Evolutionary conservation across 2,888 invertebrate species (phyloP), one percentile per base, ranked within the genome.

Genomic region (Trachelus iudaicus): DNA sequence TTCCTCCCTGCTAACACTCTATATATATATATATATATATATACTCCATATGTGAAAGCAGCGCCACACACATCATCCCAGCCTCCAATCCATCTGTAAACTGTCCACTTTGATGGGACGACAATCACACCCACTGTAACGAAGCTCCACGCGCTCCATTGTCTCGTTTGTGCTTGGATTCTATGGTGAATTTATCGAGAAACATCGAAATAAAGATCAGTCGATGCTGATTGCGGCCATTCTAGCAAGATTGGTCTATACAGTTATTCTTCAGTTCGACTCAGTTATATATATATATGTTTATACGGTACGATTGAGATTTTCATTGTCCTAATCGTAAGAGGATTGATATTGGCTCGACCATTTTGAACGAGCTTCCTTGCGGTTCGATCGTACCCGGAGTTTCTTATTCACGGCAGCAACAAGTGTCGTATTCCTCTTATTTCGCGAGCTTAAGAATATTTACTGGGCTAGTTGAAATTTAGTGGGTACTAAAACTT

Each of bases 61-160:
- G 2, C 23, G 23, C 56, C 56, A 23, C 56, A 56, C 56, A 56
- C 56, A 56, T 56, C 23, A 56, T 56, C 56, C 56, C 56, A 56
- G 56, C 33, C 87, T 88, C 87, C 89, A 87, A 90, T 91, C 88
- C 89, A 90, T 91, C 89, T 89, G 89, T 90, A 91, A 91, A 90
- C 90, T 90, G 91, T 90, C 91, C 90, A 90, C 90, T 90, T 90
- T 90, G 89, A 90, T 90, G 87, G 89, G 86, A 88, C 88, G 90
- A 90, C 90, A 90, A 90, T 90, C 89, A 86, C 89, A 89, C 89
- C 75, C 85, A 88, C 84, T 90, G 89, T 89, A 88, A 89, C 89
- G 88, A 88, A 87, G 84, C 86, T 83, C 80, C 40, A 73, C 74
- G 69, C 71, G 34, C 76, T 56, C 69, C 35, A 33, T 23, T 73